Conservation (phyloP, 2,888 invertebrate species). For the Lycocerus yunnanus region DNA sequence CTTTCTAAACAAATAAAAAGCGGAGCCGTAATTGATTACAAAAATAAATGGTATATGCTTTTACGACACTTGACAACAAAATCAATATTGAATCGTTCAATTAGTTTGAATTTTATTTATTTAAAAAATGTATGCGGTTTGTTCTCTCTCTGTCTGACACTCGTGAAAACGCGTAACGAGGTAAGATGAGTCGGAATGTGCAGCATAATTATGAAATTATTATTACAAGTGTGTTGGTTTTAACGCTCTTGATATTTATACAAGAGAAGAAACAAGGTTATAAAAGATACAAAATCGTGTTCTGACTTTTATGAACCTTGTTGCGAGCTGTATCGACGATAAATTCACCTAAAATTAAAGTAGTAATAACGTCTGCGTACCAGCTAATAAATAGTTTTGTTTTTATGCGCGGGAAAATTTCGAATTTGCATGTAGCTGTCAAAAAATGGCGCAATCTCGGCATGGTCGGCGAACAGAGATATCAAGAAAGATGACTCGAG, state of each 20-base stretch:
- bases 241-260: conserved; percentile 35
- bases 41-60: background rate
- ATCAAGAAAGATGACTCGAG: conserved; percentile 29
- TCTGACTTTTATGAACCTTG: conserved; percentile 44
- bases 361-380: conserved; percentile 41
- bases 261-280: conserved; percentile 39
- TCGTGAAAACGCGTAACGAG: background rate
- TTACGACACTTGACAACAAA: conserved; percentile 10
- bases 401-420: background rate
- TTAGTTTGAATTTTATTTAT: conserved; percentile 16
- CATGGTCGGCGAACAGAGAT: conserved; percentile 8
- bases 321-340: conserved; percentile 42
- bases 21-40: background rate
- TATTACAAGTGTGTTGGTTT: conserved; percentile 33
- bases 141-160: background rate
- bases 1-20: background rate
- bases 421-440: background rate
- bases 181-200: background rate
- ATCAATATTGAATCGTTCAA: conserved; percentile 28
- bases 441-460: background rate
- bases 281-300: conserved; percentile 42
- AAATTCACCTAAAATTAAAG: conserved; percentile 44
- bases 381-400: conserved; percentile 43
- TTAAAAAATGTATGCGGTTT: too few species aligned
- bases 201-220: conserved; percentile 22